Conservation (phyloP, 2,113 vertebrate genomes). For the Brachyhypopomus gauderio region DNA sequence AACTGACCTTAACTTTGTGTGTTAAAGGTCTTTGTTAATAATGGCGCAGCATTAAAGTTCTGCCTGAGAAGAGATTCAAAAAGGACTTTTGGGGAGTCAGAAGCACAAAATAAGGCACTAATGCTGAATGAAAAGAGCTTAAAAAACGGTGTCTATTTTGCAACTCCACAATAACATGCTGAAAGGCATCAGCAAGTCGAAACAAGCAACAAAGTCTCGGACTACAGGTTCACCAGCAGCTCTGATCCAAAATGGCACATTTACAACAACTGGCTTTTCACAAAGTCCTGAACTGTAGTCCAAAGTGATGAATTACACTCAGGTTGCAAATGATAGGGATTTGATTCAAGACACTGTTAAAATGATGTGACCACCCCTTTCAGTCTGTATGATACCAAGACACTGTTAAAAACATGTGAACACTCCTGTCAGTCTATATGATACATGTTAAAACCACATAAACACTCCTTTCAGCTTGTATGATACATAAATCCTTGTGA, state of each 20-base stretch:
- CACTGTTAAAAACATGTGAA: too few species aligned
- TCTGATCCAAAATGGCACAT: too few species aligned
- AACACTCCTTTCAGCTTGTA: too few species aligned
- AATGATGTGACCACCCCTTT: background rate
- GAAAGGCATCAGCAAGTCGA: background rate
- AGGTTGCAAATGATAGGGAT: too few species aligned
- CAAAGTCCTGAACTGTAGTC: too few species aligned
- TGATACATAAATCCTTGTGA: too few species aligned
- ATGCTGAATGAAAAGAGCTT: background rate
- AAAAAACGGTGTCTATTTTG: background rate
- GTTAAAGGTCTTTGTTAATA: conserved; percentile 56
- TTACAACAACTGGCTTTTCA: too few species aligned
- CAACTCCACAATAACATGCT: background rate
- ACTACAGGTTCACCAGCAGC: too few species aligned
- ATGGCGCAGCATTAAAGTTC: conserved; percentile 33
- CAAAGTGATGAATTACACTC: too few species aligned
- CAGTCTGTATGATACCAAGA: too few species aligned
- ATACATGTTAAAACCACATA: too few species aligned
- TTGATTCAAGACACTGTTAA: background rate
- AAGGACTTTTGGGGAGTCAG: conserved; percentile 45
- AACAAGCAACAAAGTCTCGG: background rate
- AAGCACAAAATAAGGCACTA: conserved; percentile 54
- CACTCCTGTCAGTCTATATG: too few species aligned
- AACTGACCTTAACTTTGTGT: conserved; percentile 47
- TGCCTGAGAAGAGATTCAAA: conserved; percentile 35